These are phyloP conservation scores for Lasioglossum marginatum DNA, from an alignment of 2,888 invertebrate species.

Conservation along the genomic window DNA sequence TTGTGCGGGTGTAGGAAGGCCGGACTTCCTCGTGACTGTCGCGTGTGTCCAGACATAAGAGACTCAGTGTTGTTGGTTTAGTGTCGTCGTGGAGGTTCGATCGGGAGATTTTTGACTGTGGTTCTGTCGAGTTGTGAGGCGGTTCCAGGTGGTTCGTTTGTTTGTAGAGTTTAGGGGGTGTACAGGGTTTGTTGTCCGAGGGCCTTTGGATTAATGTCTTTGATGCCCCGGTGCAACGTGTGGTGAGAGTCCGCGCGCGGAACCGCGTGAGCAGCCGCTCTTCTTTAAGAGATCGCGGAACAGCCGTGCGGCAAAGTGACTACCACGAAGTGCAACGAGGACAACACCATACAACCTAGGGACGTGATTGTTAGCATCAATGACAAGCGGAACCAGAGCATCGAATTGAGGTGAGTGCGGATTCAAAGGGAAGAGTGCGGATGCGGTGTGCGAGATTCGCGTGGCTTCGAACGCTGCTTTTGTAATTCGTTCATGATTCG, in stretches of 20 bases:
- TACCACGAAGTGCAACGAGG: conserved; percentile 77
- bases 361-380: conserved; percentile 80
- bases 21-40: not conserved
- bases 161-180: not conserved
- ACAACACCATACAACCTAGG: conserved; percentile 77
- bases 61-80: not conserved
- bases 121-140: not conserved
- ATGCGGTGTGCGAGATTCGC: not conserved
- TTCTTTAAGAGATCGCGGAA: conserved; percentile 51
- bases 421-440: not conserved
- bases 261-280: not conserved
- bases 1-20: not conserved
- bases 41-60: conserved; percentile 11
- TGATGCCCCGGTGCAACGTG: not conserved
- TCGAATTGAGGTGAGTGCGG: conserved; percentile 77
- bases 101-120: not conserved
- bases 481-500: not conserved
- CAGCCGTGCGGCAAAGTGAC: conserved; percentile 77
- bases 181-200: not conserved
- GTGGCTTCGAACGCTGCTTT: not conserved
- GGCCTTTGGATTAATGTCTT: not conserved
- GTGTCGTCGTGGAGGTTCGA: conserved; percentile 1
- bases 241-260: not conserved
- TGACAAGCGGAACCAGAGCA: conserved; percentile 76
- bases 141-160: not conserved